A percentile compares a stretch with the other conserved stretches of the same genome.
Conservation (phyloP, 2,888 invertebrate species). For the Corythucha ciliata region DNA sequence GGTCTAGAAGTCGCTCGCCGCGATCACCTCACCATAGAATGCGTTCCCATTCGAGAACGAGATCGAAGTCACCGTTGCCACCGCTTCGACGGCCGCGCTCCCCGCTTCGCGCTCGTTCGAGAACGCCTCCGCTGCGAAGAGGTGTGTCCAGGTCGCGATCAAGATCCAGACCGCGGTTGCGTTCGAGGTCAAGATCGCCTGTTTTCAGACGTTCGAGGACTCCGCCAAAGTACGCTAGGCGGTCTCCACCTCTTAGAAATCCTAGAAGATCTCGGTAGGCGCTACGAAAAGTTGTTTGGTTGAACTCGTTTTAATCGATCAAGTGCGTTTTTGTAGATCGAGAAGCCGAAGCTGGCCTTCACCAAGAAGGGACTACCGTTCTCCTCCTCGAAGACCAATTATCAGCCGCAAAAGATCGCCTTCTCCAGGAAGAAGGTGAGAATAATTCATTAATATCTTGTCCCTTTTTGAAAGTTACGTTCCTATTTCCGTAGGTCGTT, state of each 20-base stretch:
- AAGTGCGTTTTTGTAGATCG: no score
- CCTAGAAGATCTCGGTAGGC: conserved; percentile 21
- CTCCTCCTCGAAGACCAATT: no score
- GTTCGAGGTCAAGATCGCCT: conserved; percentile 18
- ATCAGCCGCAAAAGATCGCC: no score
- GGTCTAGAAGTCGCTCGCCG: conserved; percentile 17
- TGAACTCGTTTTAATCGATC: no score
- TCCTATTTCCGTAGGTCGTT: no score
- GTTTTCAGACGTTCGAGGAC: conserved; percentile 12
- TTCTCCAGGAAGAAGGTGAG: no score
- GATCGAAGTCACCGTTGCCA: not conserved
- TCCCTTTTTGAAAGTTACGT: no score
- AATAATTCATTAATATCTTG: no score
- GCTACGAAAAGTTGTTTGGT: no score
- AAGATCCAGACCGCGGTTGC: no score
- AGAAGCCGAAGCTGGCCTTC: no score
- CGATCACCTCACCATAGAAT: conserved; percentile 14
- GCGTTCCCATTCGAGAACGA: conserved; percentile 16
- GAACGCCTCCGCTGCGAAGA: conserved; percentile 8
- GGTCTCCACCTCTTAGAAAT: conserved; percentile 15
- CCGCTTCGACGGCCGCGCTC: conserved; percentile 8
- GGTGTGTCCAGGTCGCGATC: not conserved
- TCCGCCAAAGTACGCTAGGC: conserved; percentile 10
- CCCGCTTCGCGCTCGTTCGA: conserved; percentile 7
- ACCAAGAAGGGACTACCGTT: no score